Conservation (phyloP, 2,888 invertebrate genomes). For the Alloscopus bannaensis region DNA sequence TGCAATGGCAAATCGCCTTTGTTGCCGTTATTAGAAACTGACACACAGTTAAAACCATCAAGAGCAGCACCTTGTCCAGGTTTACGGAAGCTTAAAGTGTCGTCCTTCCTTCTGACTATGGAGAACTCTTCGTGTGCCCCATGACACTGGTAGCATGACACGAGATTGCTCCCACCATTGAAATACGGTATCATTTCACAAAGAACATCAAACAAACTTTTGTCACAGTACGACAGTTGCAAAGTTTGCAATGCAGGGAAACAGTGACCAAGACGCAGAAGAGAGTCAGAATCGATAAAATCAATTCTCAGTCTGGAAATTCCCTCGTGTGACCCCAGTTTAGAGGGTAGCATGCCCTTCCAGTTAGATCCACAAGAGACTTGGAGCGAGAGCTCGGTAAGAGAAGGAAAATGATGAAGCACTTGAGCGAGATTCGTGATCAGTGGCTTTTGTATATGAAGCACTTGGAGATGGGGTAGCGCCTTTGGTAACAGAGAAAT, state of each 20-base stretch:
- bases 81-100: not conserved
- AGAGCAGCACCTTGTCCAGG: not conserved
- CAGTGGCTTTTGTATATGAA: slow-evolving; percentile 42
- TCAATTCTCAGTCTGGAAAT: slow-evolving; percentile 30
- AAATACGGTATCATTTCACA: slow-evolving; percentile 34
- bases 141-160: slow-evolving; percentile 29
- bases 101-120: not conserved
- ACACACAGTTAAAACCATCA: not conserved
- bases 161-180: slow-evolving; percentile 22
- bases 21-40: not conserved
- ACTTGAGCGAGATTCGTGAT: slow-evolving; percentile 48
- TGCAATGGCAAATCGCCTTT: not conserved
- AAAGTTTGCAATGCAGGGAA: slow-evolving; percentile 47
- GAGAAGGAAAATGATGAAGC: slow-evolving; percentile 26
- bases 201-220: slow-evolving; percentile 35
- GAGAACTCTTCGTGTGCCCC: slow-evolving; percentile 20
- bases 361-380: slow-evolving; percentile 40
- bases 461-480: slow-evolving; percentile 14
- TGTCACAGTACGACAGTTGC: slow-evolving; percentile 34
- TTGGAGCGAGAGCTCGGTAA: slow-evolving; percentile 33
- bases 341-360: slow-evolving; percentile 36
- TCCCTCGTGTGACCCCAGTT: slow-evolving; percentile 8
- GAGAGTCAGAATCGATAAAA: slow-evolving; percentile 45
- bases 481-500: slow-evolving; percentile 18
- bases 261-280: slow-evolving; percentile 23